Conservation (phyloP, 2,797 vertebrate species). For the Myripristis murdjan region DNA sequence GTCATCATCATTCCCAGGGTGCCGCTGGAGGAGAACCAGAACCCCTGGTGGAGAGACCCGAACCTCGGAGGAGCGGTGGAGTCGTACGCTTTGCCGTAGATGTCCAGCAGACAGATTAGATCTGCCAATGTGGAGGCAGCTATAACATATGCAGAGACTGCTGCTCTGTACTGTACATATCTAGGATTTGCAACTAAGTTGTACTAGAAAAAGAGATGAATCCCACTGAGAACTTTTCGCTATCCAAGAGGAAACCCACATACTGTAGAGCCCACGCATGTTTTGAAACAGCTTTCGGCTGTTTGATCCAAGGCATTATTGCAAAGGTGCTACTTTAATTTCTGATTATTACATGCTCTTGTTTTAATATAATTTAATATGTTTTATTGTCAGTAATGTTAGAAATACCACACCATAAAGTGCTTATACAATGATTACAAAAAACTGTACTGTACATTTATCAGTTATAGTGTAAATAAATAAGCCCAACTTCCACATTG, state of each 20-base stretch:
- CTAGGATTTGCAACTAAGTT: constrained; percentile 68
- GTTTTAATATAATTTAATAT: constrained; percentile 47
- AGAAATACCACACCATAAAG: constrained; percentile 77
- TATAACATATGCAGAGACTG: constrained; percentile 44
- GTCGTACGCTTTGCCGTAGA: constrained; percentile 86
- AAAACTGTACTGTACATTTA: constrained; percentile 74
- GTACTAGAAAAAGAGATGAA: constrained; percentile 48
- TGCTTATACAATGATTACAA: constrained; percentile 73
- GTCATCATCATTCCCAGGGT: constrained; percentile 88
- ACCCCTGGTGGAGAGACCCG: constrained; percentile 78
- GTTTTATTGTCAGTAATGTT: constrained; percentile 53
- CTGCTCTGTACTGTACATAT: constrained; percentile 77
- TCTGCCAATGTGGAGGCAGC: constrained; percentile 26
- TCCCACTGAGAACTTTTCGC: background rate
- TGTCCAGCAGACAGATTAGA: constrained; percentile 81
- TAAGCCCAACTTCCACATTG: constrained; percentile 57
- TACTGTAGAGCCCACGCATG: constrained; percentile 67
- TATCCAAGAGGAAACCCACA: constrained; percentile 17
- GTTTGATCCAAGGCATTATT: constrained; percentile 69
- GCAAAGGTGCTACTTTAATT: constrained; percentile 84
- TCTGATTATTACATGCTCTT: constrained; percentile 69
- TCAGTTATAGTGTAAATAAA: constrained; percentile 83
- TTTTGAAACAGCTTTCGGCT: constrained; percentile 66
- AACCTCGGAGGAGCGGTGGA: constrained; percentile 75
- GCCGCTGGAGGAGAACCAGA: constrained; percentile 86